Conservation (phyloP, 2,797 vertebrate species). For the Scomberomorus guttatus region DNA sequence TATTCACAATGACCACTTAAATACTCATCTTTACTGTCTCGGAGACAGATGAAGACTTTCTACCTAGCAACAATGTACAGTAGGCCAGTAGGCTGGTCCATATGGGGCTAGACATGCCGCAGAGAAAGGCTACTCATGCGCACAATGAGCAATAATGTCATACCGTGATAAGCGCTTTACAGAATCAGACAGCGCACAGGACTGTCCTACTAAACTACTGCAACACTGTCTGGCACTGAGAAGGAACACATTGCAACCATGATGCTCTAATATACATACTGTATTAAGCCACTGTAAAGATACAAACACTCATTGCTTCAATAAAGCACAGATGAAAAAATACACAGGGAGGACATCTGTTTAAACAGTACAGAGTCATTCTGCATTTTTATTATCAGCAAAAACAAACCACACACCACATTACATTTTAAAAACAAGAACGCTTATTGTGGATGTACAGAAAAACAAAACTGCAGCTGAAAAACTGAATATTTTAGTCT, state of each 20-base stretch:
- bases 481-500: slow-evolving; percentile 64
- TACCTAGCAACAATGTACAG: slow-evolving; percentile 77
- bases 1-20: neutral
- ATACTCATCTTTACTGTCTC: neutral
- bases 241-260: slow-evolving; percentile 35
- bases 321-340: neutral
- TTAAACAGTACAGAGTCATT: slow-evolving; percentile 78
- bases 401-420: slow-evolving; percentile 82
- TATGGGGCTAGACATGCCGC: slow-evolving; percentile 69
- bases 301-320: neutral
- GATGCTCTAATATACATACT: slow-evolving; percentile 30
- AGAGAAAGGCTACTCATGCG: slow-evolving; percentile 74
- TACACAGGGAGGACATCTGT: slow-evolving; percentile 22
- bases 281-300: too few relatives aligned
- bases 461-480: slow-evolving; percentile 71
- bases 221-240: slow-evolving; percentile 29
- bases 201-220: slow-evolving; percentile 69
- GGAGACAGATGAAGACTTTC: slow-evolving; percentile 36
- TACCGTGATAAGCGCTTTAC: slow-evolving; percentile 65
- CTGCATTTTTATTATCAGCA: slow-evolving; percentile 83
- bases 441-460: slow-evolving; percentile 78
- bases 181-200: slow-evolving; percentile 62
- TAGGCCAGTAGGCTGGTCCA: slow-evolving; percentile 71
- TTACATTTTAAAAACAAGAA: slow-evolving; percentile 81
- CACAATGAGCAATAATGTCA: slow-evolving; percentile 78